Percentiles rank a stretch among this genome's conserved stretches.
Evolutionary conservation across 2,888 invertebrate genomes (phyloP).

Genomic region (Acleris literana): DNA sequence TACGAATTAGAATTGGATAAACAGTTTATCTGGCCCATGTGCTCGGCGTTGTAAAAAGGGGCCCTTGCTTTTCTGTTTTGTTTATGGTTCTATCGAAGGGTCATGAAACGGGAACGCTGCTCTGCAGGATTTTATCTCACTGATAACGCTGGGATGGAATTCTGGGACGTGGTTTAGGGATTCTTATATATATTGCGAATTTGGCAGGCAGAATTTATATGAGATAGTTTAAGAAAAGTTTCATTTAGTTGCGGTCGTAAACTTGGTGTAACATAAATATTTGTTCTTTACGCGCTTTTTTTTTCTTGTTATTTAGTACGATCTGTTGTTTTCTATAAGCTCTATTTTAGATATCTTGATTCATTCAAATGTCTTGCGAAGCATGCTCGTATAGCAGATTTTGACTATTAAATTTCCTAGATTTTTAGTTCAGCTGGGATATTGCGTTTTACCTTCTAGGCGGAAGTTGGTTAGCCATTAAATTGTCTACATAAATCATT

Average conservation of each 20-base stretch:
- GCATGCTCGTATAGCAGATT: too few species aligned
- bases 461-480: too few species aligned
- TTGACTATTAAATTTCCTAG: too few species aligned
- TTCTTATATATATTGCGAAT: background rate
- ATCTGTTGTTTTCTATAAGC: too few species aligned
- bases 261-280: background rate
- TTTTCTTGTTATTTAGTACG: too few species aligned
- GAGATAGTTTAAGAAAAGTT: background rate
- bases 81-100: constrained; percentile 27
- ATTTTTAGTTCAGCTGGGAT: too few species aligned
- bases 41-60: constrained; percentile 13
- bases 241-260: background rate
- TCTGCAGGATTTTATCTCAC: constrained; percentile 23
- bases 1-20: constrained; percentile 21
- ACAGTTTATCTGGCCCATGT: constrained; percentile 29
- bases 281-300: too few species aligned
- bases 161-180: background rate
- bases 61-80: constrained; percentile 19
- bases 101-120: constrained; percentile 15
- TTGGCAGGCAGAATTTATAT: background rate
- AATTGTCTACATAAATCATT: too few species aligned
- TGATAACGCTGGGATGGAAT: constrained; percentile 21
- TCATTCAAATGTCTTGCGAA: too few species aligned
- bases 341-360: too few species aligned
- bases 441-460: too few species aligned